Evolutionary conservation across 2,113 vertebrate genomes (phyloP).

Genomic region (Paradoxurus hermaphroditus): DNA sequence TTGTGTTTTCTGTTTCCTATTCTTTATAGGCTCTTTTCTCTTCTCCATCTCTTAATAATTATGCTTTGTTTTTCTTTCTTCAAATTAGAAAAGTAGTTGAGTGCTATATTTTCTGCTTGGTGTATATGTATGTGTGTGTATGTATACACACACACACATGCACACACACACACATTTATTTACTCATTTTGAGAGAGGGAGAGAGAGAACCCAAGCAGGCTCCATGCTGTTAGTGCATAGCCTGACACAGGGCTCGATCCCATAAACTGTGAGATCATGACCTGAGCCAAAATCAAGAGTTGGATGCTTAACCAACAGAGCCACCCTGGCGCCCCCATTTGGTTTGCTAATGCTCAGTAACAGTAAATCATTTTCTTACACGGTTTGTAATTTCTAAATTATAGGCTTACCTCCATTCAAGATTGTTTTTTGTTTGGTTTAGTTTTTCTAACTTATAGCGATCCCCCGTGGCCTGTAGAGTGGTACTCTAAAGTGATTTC

Average conservation of each 20-base stretch:
- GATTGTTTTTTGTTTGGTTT: background rate
- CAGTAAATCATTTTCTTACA: background rate
- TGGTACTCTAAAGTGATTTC: slow-evolving; percentile 8
- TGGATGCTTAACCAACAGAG: too few species aligned
- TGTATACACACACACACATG: too few species aligned
- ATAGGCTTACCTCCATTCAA: background rate
- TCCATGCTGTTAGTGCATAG: too few species aligned
- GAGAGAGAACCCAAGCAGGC: too few species aligned
- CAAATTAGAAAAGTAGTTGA: background rate
- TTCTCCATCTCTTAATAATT: background rate
- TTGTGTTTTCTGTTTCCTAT: background rate
- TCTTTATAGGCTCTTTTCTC: background rate
- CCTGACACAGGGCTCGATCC: too few species aligned
- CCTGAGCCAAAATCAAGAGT: too few species aligned
- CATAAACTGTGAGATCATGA: too few species aligned
- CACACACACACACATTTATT: too few species aligned
- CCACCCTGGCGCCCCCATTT: too few species aligned
- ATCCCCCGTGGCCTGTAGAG: background rate
- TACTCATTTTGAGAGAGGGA: too few species aligned
- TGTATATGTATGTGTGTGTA: background rate
- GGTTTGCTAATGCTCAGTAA: background rate
- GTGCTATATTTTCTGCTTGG: background rate
- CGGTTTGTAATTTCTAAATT: slow-evolving; percentile 3
- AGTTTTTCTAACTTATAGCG: background rate
- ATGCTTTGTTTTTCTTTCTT: background rate